phyloP scores from a whole-genome alignment of 1,140 invertebrate genomes.

The Heliconius congener region DNA sequence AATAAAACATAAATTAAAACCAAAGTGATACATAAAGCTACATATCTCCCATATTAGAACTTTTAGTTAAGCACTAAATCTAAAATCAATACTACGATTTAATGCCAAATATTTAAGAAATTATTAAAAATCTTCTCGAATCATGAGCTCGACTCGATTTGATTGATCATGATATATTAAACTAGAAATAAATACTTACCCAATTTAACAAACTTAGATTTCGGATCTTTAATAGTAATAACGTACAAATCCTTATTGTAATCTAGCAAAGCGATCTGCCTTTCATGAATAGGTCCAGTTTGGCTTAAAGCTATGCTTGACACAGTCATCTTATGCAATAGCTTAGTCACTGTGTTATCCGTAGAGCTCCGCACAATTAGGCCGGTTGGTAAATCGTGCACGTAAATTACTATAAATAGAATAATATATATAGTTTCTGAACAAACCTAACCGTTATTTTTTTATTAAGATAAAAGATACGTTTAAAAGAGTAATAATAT shows the following conservation, averaged over 20 bases:
- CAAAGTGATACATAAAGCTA: no score
- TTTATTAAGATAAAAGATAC: no score
- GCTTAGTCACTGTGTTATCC: slow-evolving; percentile 84
- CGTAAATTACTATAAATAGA: slow-evolving; percentile 86
- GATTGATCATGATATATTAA: background rate
- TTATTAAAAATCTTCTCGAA: background rate
- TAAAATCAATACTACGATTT: no score
- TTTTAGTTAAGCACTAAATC: no score
- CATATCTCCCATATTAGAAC: no score
- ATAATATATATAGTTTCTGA: background rate
- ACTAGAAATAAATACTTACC: slow-evolving; percentile 76
- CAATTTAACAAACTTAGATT: slow-evolving; percentile 88
- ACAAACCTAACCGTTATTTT: no score
- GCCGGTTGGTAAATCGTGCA: slow-evolving; percentile 90
- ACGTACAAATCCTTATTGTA: slow-evolving; percentile 77
- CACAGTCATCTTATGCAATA: slow-evolving; percentile 85
- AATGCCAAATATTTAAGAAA: no score
- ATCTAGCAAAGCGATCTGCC: slow-evolving; percentile 74
- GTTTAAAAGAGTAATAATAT: no score
- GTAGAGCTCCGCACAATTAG: slow-evolving; percentile 83
- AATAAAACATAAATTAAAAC: no score
- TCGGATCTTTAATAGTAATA: slow-evolving; percentile 85
- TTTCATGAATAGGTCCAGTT: slow-evolving; percentile 83
- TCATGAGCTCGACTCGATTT: background rate
- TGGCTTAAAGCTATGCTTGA: slow-evolving; percentile 90